Evolutionary conservation across 2,888 invertebrate genomes (phyloP), one percentile per base, ranked within the genome.

Genomic region (Caenorhabditis sp.): DNA sequence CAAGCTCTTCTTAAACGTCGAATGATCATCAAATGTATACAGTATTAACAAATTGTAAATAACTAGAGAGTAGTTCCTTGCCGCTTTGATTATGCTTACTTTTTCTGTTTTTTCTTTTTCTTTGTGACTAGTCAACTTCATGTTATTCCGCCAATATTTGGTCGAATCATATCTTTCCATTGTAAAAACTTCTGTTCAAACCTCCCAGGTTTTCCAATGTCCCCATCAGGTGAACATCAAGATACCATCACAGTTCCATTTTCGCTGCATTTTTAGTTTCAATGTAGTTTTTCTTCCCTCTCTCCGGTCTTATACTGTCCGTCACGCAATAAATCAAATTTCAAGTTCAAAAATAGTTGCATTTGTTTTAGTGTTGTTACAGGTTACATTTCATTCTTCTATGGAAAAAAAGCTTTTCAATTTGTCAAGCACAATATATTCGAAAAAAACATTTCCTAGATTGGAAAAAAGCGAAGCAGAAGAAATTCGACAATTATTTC

Each of bases 101-200:
- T 47, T 47, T 19, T n/a, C 14, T 6, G 47, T 41, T 59, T 47
- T 38, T 14, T 49, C 54, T 72, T 38, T 28, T 49, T 31, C 19
- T 58, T 7, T 22, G 16, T 10, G 1, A 56, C 41, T 79, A 79
- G 70, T 56, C 77, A 79, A 61, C 61, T 79, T 70, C 79, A 79
- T 79, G 61, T 58, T 70, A 70, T 72, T 47, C 59, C 58, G 49
- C 79, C 79, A 79, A 70, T 56, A 70, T 79, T 79, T 70, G 79
- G 79, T 70, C 41, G 63, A 79, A 54, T 59, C 79, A 79, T 70
- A 79, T 79, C 79, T 54, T 47, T 26, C 47, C 47, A 64, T n/a
- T 47, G 47, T 64, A 47, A 47, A 64, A 79, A 63, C 8, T 75
- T 75, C 47, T 75, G 77, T 70, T 59, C 31, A 19, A 35, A 54